These are phyloP conservation scores for Eurystomus glaucurus DNA, from an alignment of 2,797 vertebrate genomes.

Conservation along the genomic window DNA sequence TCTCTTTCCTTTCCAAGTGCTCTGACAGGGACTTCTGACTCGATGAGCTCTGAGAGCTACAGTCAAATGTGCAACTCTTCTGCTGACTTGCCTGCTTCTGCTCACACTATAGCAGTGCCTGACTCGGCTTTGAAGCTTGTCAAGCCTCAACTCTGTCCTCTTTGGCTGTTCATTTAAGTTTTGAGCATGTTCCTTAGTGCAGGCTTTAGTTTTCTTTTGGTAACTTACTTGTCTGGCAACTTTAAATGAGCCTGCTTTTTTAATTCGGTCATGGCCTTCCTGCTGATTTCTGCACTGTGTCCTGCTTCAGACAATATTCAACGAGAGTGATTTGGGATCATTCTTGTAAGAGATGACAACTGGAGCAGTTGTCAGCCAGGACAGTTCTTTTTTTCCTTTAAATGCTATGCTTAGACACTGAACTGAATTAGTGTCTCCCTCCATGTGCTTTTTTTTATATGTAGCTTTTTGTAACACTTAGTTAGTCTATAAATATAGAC, in stretches of 20 bases:
- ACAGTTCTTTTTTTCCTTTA: neutral
- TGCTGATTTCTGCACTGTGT: neutral
- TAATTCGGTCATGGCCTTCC: neutral
- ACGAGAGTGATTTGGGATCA: neutral
- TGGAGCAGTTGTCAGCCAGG: constrained; percentile 2
- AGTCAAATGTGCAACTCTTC: neutral
- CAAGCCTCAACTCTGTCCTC: neutral
- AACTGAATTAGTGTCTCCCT: constrained; percentile 2
- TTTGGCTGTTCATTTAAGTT: neutral
- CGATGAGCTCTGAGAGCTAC: fast-evolving
- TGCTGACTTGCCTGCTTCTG: fast-evolving
- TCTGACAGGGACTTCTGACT: neutral
- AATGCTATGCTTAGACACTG: neutral
- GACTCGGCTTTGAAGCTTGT: neutral
- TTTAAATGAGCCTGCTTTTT: neutral
- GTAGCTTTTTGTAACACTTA: neutral
- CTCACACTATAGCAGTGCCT: fast-evolving
- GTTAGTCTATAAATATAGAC: neutral
- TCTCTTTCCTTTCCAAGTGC: neutral
- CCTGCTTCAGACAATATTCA: neutral
- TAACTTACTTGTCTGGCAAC: neutral
- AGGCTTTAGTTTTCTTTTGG: neutral
- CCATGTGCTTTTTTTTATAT: neutral
- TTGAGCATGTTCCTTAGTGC: neutral
- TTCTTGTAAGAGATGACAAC: neutral